Base-by-base conservation (phyloP, 2,888 invertebrate genomes). In the Terebella lapidaria region DNA sequence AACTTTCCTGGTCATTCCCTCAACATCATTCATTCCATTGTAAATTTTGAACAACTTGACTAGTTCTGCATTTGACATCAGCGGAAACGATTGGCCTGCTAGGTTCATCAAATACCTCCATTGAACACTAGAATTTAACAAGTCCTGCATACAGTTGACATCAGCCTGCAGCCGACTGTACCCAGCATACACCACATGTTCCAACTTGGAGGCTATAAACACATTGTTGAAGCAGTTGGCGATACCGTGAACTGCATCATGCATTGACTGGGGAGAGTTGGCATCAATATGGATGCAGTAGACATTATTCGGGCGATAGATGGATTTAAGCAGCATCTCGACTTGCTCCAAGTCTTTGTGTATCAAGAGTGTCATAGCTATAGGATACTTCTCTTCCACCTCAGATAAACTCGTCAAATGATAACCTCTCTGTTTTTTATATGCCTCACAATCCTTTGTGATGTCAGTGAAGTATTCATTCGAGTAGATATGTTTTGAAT, bases 71-170 rank as follows among this genome's bases (percentile, higher is more conserved):
- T 77, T 78, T 3, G 78, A 78, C 66, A 73, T 78, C 22, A 80
- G 58, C 3, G 79, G 79, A 64, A 75, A 76, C 22, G 78, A 70
- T 53, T 75, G 75, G 49, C 74, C 74, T 4, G 78, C 76, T n/a
- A 77, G 61, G 62, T 80, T 80, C 20, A 80, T 69, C 42, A 79
- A 72, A 66, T 80, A 80, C 54, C 73, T 72, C 79, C 79, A 80
- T 24, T 29, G 51, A 5, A 22, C 26, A 1, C 25, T 26, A n/a
- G 29, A 27, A 1, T 63, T 60, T 5, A 75, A 30, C 15, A 74
- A 69, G 56, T 78, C 76, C 24, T 65, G 35, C 77, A 79, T 77
- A 62, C 81, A 81, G 59, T 77, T 77, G 5, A 80, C 64, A 61
- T 78, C 78, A 1, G 66, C 66, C 47, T 66, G 71, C 18, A 81